Conservation (phyloP, 2,797 vertebrate species). For the Pygocentrus nattereri region DNA sequence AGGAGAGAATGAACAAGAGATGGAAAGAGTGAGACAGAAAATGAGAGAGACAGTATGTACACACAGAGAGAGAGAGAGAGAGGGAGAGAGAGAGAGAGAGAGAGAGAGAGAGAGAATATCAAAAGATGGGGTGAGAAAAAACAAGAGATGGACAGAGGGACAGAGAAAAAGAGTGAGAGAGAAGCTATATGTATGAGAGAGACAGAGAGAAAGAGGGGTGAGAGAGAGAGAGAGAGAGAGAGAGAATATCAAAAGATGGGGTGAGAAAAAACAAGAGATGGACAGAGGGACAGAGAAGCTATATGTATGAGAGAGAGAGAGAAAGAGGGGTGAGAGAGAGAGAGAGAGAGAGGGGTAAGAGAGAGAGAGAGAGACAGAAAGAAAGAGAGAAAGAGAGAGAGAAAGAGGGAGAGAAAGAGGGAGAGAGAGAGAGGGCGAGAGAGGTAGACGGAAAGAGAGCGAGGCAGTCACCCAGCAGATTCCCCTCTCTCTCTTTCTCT, state of each 20-base stretch:
- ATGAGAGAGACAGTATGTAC: not conserved
- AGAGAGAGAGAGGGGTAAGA: not conserved
- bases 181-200: not conserved
- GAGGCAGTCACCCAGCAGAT: constrained; percentile 42
- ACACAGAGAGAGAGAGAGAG: not conserved
- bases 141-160: not conserved
- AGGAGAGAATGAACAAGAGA: not conserved
- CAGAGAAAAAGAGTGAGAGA: not conserved
- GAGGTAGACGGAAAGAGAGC: constrained; percentile 29
- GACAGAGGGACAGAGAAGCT: not conserved
- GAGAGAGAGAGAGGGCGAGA: not conserved
- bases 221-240: not conserved
- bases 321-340: not conserved
- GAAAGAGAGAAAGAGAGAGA: constrained; percentile 4
- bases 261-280: too few species aligned
- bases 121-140: not conserved
- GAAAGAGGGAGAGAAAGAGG: not conserved
- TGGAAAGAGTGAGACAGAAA: not conserved
- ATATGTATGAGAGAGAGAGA: too few species aligned
- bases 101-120: not conserved
- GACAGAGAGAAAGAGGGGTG: not conserved
- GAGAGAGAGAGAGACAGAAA: not conserved
- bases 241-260: too few species aligned
- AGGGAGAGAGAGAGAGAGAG: not conserved
- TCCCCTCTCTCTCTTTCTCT: constrained; percentile 26